Conservation (phyloP, 35 echinoderm and acorn worm genomes). For the Diadema setosum region DNA sequence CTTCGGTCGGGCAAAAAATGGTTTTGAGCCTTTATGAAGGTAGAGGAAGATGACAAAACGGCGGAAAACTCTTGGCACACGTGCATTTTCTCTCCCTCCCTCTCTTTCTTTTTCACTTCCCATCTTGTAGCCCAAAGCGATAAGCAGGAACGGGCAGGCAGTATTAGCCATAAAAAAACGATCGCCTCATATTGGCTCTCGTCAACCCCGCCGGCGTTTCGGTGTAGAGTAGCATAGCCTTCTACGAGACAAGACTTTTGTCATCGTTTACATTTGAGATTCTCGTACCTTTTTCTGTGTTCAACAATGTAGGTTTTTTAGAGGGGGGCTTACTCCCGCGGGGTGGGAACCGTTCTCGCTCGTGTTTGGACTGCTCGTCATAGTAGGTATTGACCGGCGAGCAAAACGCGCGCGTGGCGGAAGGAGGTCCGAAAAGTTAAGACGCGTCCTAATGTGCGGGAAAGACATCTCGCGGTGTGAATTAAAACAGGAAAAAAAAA, state of each 20-base stretch:
- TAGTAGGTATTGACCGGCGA: not conserved
- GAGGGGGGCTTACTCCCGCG: not conserved
- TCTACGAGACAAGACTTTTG: not conserved
- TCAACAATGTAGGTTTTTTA: not conserved
- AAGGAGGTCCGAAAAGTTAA: not conserved
- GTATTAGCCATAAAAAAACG: not conserved
- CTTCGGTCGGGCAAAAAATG: too few species aligned
- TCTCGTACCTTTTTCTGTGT: slow-evolving; percentile 2
- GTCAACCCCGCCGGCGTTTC: not conserved
- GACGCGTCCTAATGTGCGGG: not conserved
- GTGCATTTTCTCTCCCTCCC: too few species aligned
- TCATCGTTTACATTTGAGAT: slow-evolving; percentile 21
- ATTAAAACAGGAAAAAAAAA: not conserved
- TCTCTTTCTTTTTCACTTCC: too few species aligned
- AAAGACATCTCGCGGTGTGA: not conserved
- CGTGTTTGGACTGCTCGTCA: not conserved
- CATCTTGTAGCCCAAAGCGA: slow-evolving; percentile 17
- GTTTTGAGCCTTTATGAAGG: not conserved
- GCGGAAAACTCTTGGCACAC: not conserved
- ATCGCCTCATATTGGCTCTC: not conserved
- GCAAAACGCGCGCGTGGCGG: not conserved
- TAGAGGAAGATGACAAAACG: not conserved
- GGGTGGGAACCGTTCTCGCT: not conserved
- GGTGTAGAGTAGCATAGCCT: not conserved
- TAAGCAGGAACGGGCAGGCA: not conserved